Evolutionary conservation across 2,888 invertebrate species (phyloP).

Genomic region (Pegoplata infirma): DNA sequence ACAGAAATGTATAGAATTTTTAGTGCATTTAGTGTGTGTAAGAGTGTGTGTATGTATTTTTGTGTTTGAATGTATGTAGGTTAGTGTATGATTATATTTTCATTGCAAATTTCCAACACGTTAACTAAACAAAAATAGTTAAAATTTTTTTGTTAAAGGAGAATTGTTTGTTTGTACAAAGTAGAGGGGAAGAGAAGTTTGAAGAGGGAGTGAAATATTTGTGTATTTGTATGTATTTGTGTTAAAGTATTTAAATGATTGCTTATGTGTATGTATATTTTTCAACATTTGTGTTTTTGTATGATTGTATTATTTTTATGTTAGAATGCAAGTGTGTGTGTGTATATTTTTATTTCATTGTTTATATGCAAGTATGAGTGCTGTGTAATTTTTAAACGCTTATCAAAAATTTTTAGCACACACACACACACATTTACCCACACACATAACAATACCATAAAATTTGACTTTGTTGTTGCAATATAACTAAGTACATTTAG

Average conservation of each 20-base stretch:
- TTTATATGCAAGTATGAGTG: too few relatives aligned
- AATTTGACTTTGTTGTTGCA: conserved; percentile 27
- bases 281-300: neutral
- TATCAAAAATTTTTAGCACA: conserved; percentile 14
- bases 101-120: neutral
- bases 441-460: conserved; percentile 16
- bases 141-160: neutral
- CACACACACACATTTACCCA: too few relatives aligned
- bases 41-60: neutral
- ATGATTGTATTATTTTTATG: neutral
- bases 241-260: neutral
- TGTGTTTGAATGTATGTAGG: too few relatives aligned
- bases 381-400: neutral
- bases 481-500: too few relatives aligned
- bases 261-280: neutral
- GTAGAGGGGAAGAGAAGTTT: neutral
- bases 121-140: neutral
- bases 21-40: neutral
- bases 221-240: neutral
- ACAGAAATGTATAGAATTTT: neutral
- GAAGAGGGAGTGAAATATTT: too few relatives aligned
- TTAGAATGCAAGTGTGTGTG: neutral
- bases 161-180: too few relatives aligned
- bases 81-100: neutral
- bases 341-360: too few relatives aligned